Base-by-base conservation (phyloP, 2,113 vertebrate species). In the Diadophis punctatus region DNA sequence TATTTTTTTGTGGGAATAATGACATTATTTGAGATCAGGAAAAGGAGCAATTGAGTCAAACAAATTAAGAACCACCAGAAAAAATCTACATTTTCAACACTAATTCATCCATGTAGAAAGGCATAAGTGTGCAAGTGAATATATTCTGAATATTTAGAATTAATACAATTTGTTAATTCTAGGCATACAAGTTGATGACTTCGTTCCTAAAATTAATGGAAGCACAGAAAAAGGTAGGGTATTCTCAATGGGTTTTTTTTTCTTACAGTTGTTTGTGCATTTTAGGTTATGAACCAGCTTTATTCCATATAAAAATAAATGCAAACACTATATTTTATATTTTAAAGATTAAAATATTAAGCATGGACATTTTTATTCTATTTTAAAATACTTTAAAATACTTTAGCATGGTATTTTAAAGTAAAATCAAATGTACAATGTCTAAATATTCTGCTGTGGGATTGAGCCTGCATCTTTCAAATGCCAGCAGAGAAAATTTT, bases 131-230 rank as follows among this genome's bases (percentile, higher is more conserved):
- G 14, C 55, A 58, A 93, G 25, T 60, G 20, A 91, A 84, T 94
- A 4, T 18, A 30, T 60, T 88, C 96, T 96, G 89, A 86, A 97
- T 96, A 93, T 96, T 55, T 95, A 96, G 94, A 96, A 98, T 97
- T 98, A 97, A 97, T 96, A 94, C 87, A 94, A 92, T 98, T 97
- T 98, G 97, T 97, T 98, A 97, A 98, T 98, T 97, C 96, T 98
- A 98, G 98, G 98, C 96, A 97, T 98, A 97, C 98, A 98, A 98
- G 97, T 98, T 96, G 98, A 98, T 23, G 98, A 98, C 98, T 97
- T 98, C 97, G 97, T 98, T 96, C 97, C 97, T 98, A 98, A 98
- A 98, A 98, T 98, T 97, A 98, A 98, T 97, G 98, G 98, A 95
- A 98, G 97, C 96, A 96, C 97, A 97, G 98, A 98, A 95, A 98